Conservation (phyloP, 2,888 invertebrate species). For the Scaptodrosophila latifasciaeformis region DNA sequence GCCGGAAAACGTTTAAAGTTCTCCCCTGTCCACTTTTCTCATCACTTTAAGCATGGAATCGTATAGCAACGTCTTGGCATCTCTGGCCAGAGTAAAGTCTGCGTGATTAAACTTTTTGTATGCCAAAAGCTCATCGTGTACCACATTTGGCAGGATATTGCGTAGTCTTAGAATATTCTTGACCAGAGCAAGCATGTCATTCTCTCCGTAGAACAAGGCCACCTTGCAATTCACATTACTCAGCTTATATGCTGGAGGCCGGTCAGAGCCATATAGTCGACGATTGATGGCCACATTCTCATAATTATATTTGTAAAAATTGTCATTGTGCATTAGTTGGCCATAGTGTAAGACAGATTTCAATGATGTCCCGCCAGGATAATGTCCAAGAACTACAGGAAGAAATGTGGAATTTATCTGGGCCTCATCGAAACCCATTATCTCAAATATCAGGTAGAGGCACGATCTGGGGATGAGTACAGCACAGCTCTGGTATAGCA, state of each 20-base stretch:
- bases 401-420: slow-evolving; percentile 78
- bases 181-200: slow-evolving; percentile 80
- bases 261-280: slow-evolving; percentile 75
- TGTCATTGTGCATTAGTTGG: slow-evolving; percentile 78
- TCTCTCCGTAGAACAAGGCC: slow-evolving; percentile 79
- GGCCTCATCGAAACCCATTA: slow-evolving; percentile 78
- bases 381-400: slow-evolving; percentile 80
- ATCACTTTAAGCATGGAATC: slow-evolving; percentile 77
- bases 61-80: slow-evolving; percentile 78
- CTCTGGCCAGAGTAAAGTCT: slow-evolving; percentile 81
- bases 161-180: slow-evolving; percentile 75
- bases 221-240: slow-evolving; percentile 78
- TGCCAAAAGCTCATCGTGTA: slow-evolving; percentile 76
- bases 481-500: slow-evolving; percentile 77
- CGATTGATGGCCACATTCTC: slow-evolving; percentile 76
- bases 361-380: slow-evolving; percentile 81
- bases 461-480: slow-evolving; percentile 78
- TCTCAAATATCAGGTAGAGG: slow-evolving; percentile 79
- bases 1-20: no score
- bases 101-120: slow-evolving; percentile 79
- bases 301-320: slow-evolving; percentile 78
- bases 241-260: slow-evolving; percentile 79
- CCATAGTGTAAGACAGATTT: slow-evolving; percentile 83
- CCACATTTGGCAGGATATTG: slow-evolving; percentile 51
- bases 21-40: slow-evolving; percentile 35